Evolutionary conservation across 1,140 invertebrate species (phyloP).

Genomic region (Bombus vancouverensis): DNA sequence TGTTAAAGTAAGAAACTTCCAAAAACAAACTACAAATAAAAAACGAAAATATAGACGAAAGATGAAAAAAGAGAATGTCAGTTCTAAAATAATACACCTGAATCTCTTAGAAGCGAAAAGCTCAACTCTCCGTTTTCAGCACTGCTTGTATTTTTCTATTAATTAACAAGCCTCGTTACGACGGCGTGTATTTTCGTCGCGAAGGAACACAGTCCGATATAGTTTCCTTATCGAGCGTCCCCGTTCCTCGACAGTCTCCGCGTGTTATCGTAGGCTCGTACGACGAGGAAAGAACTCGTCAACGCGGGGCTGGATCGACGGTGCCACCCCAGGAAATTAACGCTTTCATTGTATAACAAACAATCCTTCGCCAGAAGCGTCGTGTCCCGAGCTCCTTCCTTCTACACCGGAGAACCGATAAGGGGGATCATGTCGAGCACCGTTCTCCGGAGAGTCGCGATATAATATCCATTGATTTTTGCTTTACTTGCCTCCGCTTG

Average conservation of each 20-base stretch:
- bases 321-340: slow-evolving; percentile 71
- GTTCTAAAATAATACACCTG: neutral
- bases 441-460: slow-evolving; percentile 9
- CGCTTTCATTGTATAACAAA: slow-evolving; percentile 71
- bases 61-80: neutral
- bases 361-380: slow-evolving; percentile 49
- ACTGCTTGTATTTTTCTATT: slow-evolving; percentile 26
- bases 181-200: neutral
- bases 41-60: neutral
- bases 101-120: no score
- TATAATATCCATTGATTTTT: slow-evolving; percentile 76
- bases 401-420: slow-evolving; percentile 22
- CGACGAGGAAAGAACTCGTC: neutral
- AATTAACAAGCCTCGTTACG: slow-evolving; percentile 58
- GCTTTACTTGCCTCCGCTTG: slow-evolving; percentile 23
- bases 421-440: slow-evolving; percentile 28
- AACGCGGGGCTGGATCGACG: slow-evolving; percentile 5
- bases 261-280: neutral
- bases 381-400: neutral
- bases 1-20: neutral
- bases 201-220: neutral
- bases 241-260: slow-evolving; percentile 29
- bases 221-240: slow-evolving; percentile 59
- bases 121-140: neutral
- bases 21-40: neutral